Evolutionary conservation across 2,888 invertebrate species (phyloP).

Genomic region (Pyralis farinalis): DNA sequence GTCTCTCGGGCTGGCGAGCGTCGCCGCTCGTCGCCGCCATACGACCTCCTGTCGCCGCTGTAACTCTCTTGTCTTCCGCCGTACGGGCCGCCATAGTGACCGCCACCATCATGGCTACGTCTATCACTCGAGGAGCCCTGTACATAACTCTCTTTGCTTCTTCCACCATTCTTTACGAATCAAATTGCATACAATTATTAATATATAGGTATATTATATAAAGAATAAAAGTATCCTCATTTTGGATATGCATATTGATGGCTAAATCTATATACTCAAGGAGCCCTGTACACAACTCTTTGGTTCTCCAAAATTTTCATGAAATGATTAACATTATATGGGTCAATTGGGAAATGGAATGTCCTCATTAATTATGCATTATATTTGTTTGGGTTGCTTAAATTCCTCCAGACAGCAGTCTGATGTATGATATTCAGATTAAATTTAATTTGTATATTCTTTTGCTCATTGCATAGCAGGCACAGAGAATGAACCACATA

Average conservation of each 20-base stretch:
- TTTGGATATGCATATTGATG: constrained; percentile 1
- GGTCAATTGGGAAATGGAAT: no score
- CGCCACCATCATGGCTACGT: constrained; percentile 80
- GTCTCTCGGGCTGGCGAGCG: constrained; percentile 76
- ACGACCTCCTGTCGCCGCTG: constrained; percentile 69
- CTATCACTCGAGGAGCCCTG: constrained; percentile 78
- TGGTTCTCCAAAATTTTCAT: no score
- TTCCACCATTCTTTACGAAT: constrained; percentile 50
- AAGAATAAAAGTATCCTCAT: constrained; percentile 6
- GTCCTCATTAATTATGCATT: no score
- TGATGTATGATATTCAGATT: background rate
- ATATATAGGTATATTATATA: constrained; percentile 16
- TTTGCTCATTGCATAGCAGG: background rate
- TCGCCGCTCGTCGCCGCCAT: constrained; percentile 76
- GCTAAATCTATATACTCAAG: background rate
- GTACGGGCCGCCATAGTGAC: constrained; percentile 78
- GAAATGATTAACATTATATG: no score
- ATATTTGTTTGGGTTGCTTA: background rate
- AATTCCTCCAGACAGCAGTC: background rate
- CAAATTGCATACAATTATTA: constrained; percentile 39
- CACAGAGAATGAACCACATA: background rate
- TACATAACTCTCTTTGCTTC: constrained; percentile 72
- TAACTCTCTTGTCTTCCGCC: constrained; percentile 80
- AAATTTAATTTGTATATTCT: background rate
- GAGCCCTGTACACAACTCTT: background rate